Evolutionary conservation across 1,140 invertebrate genomes (phyloP).

Genomic region (Drosophila tristis): DNA sequence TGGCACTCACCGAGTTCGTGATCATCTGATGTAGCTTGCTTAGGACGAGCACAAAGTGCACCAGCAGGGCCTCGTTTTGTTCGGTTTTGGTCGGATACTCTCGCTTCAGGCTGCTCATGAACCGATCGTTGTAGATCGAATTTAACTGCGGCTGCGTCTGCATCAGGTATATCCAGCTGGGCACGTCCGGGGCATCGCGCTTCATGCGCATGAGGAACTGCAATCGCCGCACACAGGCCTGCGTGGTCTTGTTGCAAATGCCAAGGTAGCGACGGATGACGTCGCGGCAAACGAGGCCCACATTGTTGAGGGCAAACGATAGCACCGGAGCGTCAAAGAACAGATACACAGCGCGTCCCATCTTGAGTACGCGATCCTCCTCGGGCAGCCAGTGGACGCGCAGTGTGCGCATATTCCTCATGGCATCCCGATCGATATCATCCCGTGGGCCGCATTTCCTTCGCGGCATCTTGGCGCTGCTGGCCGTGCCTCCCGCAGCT

Average conservation of each 20-base stretch:
- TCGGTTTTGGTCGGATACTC: conserved; percentile 60
- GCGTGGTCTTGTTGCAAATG: conserved; percentile 89
- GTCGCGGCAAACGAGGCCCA: conserved; percentile 85
- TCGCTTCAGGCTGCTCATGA: conserved; percentile 57
- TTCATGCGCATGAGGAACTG: conserved; percentile 76
- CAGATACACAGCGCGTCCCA: conserved; percentile 88
- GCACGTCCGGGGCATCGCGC: conserved; percentile 65
- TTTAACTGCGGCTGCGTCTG: conserved; percentile 60
- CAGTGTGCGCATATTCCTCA: conserved; percentile 87
- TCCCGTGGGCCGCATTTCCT: conserved; percentile 85
- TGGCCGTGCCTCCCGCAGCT: neutral
- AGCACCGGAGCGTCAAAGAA: conserved; percentile 86
- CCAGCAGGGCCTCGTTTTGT: conserved; percentile 50
- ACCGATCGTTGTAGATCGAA: conserved; percentile 61
- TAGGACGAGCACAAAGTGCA: conserved; percentile 69
- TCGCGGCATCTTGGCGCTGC: conserved; percentile 53
- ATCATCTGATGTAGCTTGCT: conserved; percentile 56
- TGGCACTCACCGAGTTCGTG: conserved; percentile 49
- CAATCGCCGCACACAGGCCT: conserved; percentile 88
- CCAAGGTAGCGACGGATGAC: conserved; percentile 86
- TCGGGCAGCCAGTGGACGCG: conserved; percentile 87
- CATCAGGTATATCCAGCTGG: conserved; percentile 76
- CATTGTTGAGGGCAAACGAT: conserved; percentile 82
- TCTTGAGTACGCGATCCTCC: conserved; percentile 88
- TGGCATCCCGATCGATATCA: conserved; percentile 88